Conservation (phyloP, 1,140 invertebrate species). For the Harlomillsia oculata region DNA sequence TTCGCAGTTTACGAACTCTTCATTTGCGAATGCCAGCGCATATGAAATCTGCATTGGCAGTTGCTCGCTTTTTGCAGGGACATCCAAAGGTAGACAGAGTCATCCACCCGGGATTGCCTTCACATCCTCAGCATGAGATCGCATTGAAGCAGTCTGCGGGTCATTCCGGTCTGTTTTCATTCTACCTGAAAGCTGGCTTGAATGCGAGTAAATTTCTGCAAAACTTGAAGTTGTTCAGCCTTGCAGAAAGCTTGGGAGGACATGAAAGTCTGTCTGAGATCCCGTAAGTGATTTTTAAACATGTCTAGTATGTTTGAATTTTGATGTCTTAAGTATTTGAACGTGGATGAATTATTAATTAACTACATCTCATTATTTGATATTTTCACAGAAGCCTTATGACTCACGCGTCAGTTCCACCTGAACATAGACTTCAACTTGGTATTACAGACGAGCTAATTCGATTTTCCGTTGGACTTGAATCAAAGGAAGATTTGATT, state of each 20-base stretch:
- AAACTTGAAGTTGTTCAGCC: conserved; percentile 65
- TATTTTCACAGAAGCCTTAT: conserved; percentile 50
- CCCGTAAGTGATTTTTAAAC: conserved; percentile 44
- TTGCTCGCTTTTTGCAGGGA: conserved; percentile 69
- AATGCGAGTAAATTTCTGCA: conserved; percentile 65
- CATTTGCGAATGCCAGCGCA: conserved; percentile 84
- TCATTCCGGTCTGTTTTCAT: conserved; percentile 84
- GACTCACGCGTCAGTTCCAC: conserved; percentile 71
- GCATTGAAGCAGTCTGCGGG: conserved; percentile 65
- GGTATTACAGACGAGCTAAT: conserved; percentile 82
- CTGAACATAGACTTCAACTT: conserved; percentile 56
- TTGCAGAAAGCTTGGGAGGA: conserved; percentile 94
- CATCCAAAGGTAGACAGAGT: conserved; percentile 72
- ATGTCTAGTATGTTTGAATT: neutral
- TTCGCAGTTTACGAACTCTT: conserved; percentile 88
- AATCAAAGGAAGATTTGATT: conserved; percentile 76
- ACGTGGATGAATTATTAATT: neutral
- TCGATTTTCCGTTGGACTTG: conserved; percentile 82
- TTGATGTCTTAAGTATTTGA: neutral
- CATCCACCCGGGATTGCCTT: conserved; percentile 74
- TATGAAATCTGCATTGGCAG: conserved; percentile 60
- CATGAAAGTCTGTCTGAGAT: conserved; percentile 76
- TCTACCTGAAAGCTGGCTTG: conserved; percentile 74
- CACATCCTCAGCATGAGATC: conserved; percentile 82
- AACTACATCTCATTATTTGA: neutral